Base-by-base conservation (phyloP, 2,797 vertebrate species). In the Leptodactylus fallax region DNA sequence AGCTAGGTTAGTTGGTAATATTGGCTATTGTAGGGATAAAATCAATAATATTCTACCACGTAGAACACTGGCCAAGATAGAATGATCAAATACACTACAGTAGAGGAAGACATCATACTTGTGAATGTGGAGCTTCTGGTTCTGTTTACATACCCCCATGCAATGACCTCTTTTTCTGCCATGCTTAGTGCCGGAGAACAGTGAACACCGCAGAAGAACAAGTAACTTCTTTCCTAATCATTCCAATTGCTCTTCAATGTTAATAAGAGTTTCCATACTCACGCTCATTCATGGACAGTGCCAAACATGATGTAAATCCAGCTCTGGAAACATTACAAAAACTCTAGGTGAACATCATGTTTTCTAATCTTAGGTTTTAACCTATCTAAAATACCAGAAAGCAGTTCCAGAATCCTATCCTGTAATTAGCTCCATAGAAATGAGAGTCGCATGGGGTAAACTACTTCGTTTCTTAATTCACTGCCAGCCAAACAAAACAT, bases 371-470 rank as follows among this genome's bases (percentile, higher is more conserved):
- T 45, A 47, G 27, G 69, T 47, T 51, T 76, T 51, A 76, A 76
- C 72, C 49, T 76, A 76, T 76, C 47, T 76, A 76, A 51, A 76
- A 76, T 76, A 76, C 49, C 17, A 76, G 72, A 76, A 49, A 51
- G 47, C 72, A n/a, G 72, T 51, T 76, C 47, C n/a, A n/a, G 72
- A 76, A 76, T 76, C 9, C 45, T 76, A 76, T 49, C 72, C 72
- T 76, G 21, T 76, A 76, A 76, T 76, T 76, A 76, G 72, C 72
- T 76, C 72, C 11, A 76, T 76, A 51, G 72, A 76, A 76, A 49
- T n/a, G 47, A 23, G 47, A 76, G 45, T 76, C 12, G 72, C 72
- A 76, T 76, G 72, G 72, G 72, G 72, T 76, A 76, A 76, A 76
- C 19, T 10, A 76, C 47, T 76, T 76, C 5, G 72, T 7, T 76